Evolutionary conservation across 2,113 vertebrate species (phyloP).

Genomic region (Epinephelus moara): DNA sequence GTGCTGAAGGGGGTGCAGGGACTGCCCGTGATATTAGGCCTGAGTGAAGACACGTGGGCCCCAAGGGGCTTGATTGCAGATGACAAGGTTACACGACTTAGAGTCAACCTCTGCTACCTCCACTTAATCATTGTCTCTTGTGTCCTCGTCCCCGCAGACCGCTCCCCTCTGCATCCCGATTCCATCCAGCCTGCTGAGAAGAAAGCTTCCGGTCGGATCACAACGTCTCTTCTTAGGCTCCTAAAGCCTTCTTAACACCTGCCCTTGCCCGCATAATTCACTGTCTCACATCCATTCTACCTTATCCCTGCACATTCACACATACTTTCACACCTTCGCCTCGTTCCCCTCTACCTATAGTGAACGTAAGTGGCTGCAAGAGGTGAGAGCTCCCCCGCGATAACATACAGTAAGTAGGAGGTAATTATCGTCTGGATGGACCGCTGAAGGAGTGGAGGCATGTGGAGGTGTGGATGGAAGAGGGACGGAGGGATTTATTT

Average conservation of each 20-base stretch:
- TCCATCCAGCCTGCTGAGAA: conserved; percentile 39
- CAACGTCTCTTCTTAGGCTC: conserved; percentile 8
- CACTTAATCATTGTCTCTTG: conserved; percentile 85
- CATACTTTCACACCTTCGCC: conserved; percentile 43
- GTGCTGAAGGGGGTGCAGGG: conserved; percentile 27
- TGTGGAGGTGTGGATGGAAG: conserved; percentile 35
- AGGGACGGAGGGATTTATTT: conserved; percentile 72
- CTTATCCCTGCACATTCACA: conserved; percentile 30
- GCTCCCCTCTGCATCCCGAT: conserved; percentile 40
- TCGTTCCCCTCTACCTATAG: conserved; percentile 19
- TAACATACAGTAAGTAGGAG: conserved; percentile 47
- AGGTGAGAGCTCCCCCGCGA: conserved; percentile 17
- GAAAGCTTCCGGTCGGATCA: conserved; percentile 45
- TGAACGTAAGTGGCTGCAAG: conserved; percentile 48
- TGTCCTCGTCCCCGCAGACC: conserved; percentile 64
- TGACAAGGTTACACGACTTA: conserved; percentile 87
- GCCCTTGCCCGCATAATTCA: conserved; percentile 39
- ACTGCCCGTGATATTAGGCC: conserved; percentile 72
- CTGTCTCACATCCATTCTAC: conserved; percentile 52
- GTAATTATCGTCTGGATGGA: conserved; percentile 70
- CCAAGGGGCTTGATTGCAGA: conserved; percentile 75
- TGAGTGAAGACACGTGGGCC: conserved; percentile 72
- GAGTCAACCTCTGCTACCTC: conserved; percentile 81
- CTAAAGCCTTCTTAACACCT: conserved; percentile 61
- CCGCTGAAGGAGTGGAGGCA: conserved; percentile 55